A percentile compares a stretch with the other conserved stretches of the same genome.
phyloP scores from a whole-genome alignment of 1,140 invertebrate species.

The Agraylea sexmaculata region DNA sequence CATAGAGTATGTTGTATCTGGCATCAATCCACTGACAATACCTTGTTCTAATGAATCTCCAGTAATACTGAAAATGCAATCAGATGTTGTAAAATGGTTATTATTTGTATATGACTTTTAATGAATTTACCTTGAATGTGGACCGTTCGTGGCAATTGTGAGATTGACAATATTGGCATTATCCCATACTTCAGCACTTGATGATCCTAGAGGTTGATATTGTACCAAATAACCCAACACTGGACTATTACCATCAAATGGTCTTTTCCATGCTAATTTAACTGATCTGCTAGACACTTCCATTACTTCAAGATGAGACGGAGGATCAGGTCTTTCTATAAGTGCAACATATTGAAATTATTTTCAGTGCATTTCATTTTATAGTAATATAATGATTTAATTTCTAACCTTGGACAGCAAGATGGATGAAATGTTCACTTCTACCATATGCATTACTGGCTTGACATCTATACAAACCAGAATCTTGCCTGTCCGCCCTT shows the following conservation, averaged over 20 bases:
- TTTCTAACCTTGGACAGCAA: conserved; percentile 66
- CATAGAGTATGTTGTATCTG: conserved; percentile 67
- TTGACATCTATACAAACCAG: conserved; percentile 74
- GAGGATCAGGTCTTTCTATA: conserved; percentile 62
- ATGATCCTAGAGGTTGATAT: conserved; percentile 39
- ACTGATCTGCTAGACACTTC: conserved; percentile 59
- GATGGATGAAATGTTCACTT: conserved; percentile 70
- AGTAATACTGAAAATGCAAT: conserved; percentile 11
- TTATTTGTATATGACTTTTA: not conserved
- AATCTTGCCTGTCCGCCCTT: conserved; percentile 61
- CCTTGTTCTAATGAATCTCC: conserved; percentile 30
- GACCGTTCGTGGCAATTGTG: conserved; percentile 16
- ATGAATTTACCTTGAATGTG: conserved; percentile 9
- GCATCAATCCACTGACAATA: conserved; percentile 50
- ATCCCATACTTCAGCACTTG: conserved; percentile 14
- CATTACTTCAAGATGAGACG: conserved; percentile 50
- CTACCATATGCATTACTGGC: conserved; percentile 74
- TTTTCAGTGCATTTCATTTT: not conserved
- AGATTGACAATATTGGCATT: conserved; percentile 18
- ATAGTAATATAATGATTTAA: not conserved
- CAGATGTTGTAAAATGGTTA: not conserved
- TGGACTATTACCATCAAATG: conserved; percentile 71
- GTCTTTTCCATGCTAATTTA: conserved; percentile 58
- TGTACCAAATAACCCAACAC: conserved; percentile 65
- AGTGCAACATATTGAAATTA: not conserved